Conservation (phyloP, 2,888 invertebrate genomes). For the Drosophila rellima region DNA sequence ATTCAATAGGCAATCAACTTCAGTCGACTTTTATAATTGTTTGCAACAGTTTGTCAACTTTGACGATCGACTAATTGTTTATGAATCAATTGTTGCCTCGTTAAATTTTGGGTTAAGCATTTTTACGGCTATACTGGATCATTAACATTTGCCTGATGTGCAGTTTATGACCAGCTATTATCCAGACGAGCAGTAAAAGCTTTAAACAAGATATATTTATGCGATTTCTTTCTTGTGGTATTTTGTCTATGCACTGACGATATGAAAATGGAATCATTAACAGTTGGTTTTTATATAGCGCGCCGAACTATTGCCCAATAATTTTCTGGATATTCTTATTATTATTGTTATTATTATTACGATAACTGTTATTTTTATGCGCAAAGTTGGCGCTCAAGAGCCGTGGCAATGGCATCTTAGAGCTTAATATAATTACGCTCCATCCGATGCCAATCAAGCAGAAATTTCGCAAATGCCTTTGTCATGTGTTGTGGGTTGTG, state of each 20-base stretch:
- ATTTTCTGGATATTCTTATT: conserved; percentile 56
- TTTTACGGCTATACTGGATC: conserved; percentile 54
- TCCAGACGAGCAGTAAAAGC: conserved; percentile 11
- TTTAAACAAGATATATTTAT: conserved; percentile 27
- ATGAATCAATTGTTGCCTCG: conserved; percentile 64
- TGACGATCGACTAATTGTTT: conserved; percentile 65
- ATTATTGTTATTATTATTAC: conserved; percentile 43
- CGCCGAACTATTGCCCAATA: conserved; percentile 71
- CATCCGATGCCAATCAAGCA: conserved; percentile 34
- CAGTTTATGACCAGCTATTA: conserved; percentile 54
- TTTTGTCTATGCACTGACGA: conserved; percentile 49
- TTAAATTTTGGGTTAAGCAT: conserved; percentile 64
- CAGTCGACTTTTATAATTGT: conserved; percentile 9
- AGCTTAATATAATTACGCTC: conserved; percentile 49
- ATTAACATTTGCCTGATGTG: conserved; percentile 64
- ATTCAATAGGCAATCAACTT: conserved; percentile 2
- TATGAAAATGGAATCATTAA: conserved; percentile 64
- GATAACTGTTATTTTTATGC: conserved; percentile 68
- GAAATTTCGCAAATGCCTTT: conserved; percentile 19
- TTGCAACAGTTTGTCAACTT: conserved; percentile 43
- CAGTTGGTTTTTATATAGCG: conserved; percentile 71
- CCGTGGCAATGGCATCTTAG: conserved; percentile 31
- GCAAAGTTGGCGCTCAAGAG: conserved; percentile 58
- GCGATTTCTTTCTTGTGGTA: conserved; percentile 6
- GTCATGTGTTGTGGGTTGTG: conserved; percentile 13